Evolutionary conservation across 92 coral and sea anemone species (phyloP).

Genomic region (Phenganax stokvisi): DNA sequence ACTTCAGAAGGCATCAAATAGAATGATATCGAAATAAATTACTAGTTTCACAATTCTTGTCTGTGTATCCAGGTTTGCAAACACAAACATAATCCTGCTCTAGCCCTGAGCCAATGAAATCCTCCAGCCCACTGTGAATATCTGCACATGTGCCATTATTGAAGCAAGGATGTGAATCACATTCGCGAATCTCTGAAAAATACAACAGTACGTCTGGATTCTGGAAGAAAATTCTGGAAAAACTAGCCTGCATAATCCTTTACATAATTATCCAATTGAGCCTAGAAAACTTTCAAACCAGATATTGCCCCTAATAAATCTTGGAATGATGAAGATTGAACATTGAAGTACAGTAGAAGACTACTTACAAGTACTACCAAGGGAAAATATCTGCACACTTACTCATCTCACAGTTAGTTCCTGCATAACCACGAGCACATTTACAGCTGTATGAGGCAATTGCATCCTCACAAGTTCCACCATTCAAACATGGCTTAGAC

Average conservation of each 20-base stretch:
- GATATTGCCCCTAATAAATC: too few species aligned
- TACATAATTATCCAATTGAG: too few species aligned
- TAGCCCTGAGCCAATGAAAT: conserved; percentile 20
- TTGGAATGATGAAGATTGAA: too few species aligned
- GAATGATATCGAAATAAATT: background rate
- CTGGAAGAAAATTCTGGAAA: background rate
- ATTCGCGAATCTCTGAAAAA: conserved; percentile 27
- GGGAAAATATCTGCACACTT: background rate
- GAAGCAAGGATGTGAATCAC: conserved; percentile 26
- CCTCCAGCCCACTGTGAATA: conserved; percentile 17
- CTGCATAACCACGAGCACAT: conserved; percentile 34
- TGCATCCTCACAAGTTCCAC: conserved; percentile 31
- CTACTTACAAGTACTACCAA: background rate
- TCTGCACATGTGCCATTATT: conserved; percentile 43
- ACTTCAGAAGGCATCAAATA: background rate
- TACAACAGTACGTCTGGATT: background rate
- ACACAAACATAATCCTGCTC: conserved; percentile 25
- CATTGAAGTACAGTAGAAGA: background rate
- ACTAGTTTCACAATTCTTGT: conserved; percentile 34
- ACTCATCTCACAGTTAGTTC: conserved; percentile 36
- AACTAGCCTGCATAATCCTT: background rate
- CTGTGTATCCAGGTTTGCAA: conserved; percentile 28
- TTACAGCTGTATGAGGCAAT: conserved; percentile 27
- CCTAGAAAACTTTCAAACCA: background rate
- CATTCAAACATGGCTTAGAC: conserved; percentile 27